phyloP scores from a whole-genome alignment of 2,888 invertebrate species.

The Smittia sp. region DNA sequence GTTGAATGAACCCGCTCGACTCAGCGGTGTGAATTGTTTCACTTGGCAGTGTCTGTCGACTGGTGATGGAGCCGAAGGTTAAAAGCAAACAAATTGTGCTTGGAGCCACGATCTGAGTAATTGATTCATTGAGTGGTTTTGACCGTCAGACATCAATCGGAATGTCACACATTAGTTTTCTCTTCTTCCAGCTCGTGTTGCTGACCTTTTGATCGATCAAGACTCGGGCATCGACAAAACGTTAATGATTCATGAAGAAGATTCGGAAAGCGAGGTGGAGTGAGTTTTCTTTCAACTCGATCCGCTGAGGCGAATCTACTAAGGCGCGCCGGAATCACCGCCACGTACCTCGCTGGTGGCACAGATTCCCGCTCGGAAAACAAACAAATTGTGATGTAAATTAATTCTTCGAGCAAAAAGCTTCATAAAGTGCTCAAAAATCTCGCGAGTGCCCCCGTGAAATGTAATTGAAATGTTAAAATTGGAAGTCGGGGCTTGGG shows the following conservation, averaged over 20 bases:
- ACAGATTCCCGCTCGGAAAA: background rate
- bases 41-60: background rate
- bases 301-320: background rate
- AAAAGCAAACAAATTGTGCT: background rate
- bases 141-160: conserved; percentile 33
- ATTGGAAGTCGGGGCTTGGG: background rate
- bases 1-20: background rate
- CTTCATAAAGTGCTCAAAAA: background rate
- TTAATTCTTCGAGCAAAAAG: background rate
- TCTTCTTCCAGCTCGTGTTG: background rate
- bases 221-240: background rate
- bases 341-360: background rate
- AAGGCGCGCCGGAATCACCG: background rate
- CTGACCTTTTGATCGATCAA: conserved; percentile 1
- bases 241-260: background rate
- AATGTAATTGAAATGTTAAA: conserved; percentile 16
- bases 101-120: conserved; percentile 1
- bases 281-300: background rate
- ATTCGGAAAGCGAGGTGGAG: background rate
- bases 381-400: background rate
- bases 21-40: background rate
- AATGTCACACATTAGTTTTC: conserved; percentile 24
- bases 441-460: conserved; percentile 1
- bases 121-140: conserved; percentile 38
- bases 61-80: background rate